These are phyloP conservation scores for Cuculus canorus DNA, from an alignment of 2,797 vertebrate genomes.

Conservation along the genomic window DNA sequence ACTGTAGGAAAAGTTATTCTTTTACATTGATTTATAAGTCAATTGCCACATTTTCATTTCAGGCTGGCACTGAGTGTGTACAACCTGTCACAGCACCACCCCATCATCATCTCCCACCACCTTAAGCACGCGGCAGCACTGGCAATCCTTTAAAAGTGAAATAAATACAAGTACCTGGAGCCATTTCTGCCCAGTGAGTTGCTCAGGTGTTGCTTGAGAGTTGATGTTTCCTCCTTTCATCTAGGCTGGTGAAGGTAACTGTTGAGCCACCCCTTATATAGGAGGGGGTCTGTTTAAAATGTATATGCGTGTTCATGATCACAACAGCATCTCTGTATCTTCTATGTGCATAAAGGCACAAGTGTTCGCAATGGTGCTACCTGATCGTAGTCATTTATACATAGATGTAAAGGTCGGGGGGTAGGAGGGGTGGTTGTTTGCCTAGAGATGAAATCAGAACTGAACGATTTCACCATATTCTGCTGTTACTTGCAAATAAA, in stretches of 20 bases:
- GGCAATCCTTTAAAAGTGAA: background rate
- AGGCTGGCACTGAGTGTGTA: background rate
- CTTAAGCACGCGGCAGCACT: background rate
- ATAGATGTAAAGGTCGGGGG: conserved; percentile 1
- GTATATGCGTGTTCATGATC: background rate
- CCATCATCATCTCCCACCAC: background rate
- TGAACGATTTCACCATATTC: background rate
- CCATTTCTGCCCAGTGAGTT: conserved; percentile 35
- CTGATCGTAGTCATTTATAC: conserved; percentile 30
- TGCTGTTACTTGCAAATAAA: background rate
- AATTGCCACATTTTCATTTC: background rate
- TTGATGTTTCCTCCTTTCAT: conserved; percentile 4
- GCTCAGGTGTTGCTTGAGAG: background rate
- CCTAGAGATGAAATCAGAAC: background rate
- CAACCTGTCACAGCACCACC: background rate
- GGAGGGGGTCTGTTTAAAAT: conserved; percentile 44
- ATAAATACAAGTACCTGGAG: conserved; percentile 59
- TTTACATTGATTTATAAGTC: background rate
- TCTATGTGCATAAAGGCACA: conserved; percentile 48
- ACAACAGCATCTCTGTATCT: conserved; percentile 1
- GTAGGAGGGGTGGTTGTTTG: background rate
- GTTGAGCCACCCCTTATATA: conserved; percentile 40
- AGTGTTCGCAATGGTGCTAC: background rate
- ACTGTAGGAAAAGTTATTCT: background rate
- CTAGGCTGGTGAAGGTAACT: background rate